These are phyloP conservation scores for Perizoma flavofasciatum DNA, from an alignment of 2,888 invertebrate species.

Conservation along the genomic window DNA sequence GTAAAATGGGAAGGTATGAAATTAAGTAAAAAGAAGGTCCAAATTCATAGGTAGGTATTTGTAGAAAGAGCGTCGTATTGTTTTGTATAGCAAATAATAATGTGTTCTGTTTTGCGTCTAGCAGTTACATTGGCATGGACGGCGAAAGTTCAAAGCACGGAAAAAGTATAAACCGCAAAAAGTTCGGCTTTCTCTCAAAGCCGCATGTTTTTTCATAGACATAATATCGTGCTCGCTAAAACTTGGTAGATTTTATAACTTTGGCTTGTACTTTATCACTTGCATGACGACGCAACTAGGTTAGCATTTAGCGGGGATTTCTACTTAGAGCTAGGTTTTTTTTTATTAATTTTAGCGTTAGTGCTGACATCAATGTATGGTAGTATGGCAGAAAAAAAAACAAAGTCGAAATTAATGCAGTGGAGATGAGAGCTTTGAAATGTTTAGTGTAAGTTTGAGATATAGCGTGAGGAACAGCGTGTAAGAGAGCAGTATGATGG, in stretches of 20 bases:
- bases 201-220: constrained; percentile 42
- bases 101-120: neutral
- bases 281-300: constrained; percentile 22
- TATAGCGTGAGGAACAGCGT: no score
- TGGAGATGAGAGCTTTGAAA: no score
- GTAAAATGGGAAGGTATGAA: no score
- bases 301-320: constrained; percentile 5
- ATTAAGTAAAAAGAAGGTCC: no score
- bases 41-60: no score
- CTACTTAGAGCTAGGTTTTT: neutral
- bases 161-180: constrained; percentile 34
- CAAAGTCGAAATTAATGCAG: no score
- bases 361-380: no score
- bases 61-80: neutral
- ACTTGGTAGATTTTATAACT: constrained; percentile 35
- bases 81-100: neutral
- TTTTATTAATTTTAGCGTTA: no score
- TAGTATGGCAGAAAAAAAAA: no score
- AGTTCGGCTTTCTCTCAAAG: constrained; percentile 38
- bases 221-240: constrained; percentile 33
- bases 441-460: no score
- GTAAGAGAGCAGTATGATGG: no score
- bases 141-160: constrained; percentile 10
- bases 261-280: constrained; percentile 32
- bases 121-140: neutral